phyloP scores from a whole-genome alignment of 1,140 invertebrate species.

The Calliopsis andreniformis region DNA sequence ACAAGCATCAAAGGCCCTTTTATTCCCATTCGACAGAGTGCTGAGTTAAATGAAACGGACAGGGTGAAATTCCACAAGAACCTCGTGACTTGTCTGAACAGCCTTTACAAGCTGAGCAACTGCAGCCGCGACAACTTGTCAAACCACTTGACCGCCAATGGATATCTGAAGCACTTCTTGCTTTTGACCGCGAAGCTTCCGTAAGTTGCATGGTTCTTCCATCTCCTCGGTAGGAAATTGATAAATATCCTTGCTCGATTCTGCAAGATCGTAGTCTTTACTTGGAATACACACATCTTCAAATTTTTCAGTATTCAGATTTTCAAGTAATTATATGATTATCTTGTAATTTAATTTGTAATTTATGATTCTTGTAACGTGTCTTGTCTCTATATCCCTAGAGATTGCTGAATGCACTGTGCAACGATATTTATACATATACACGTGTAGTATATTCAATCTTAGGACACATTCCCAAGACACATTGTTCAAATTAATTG shows the following conservation, averaged over 20 bases:
- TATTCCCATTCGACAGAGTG: constrained; percentile 22
- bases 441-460: too few relatives aligned
- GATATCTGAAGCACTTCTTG: constrained; percentile 62
- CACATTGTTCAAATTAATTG: too few relatives aligned
- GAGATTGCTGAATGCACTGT: too few relatives aligned
- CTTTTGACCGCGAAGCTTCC: constrained; percentile 35
- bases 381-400: too few relatives aligned
- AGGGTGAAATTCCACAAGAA: constrained; percentile 31
- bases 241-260: neutral
- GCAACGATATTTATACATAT: too few relatives aligned
- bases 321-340: too few relatives aligned
- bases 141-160: constrained; percentile 60
- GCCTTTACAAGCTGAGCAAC: constrained; percentile 48
- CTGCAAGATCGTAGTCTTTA: too few relatives aligned
- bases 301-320: too few relatives aligned
- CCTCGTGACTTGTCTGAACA: constrained; percentile 51
- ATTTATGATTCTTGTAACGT: too few relatives aligned
- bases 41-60: constrained; percentile 29
- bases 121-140: constrained; percentile 55
- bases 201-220: constrained; percentile 40
- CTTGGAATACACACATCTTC: too few relatives aligned
- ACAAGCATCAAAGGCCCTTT: constrained; percentile 12
- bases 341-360: too few relatives aligned
- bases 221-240: neutral
- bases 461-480: too few relatives aligned